phyloP scores from a whole-genome alignment of 2,888 invertebrate genomes.

The Phragmatobia fuliginosa region DNA sequence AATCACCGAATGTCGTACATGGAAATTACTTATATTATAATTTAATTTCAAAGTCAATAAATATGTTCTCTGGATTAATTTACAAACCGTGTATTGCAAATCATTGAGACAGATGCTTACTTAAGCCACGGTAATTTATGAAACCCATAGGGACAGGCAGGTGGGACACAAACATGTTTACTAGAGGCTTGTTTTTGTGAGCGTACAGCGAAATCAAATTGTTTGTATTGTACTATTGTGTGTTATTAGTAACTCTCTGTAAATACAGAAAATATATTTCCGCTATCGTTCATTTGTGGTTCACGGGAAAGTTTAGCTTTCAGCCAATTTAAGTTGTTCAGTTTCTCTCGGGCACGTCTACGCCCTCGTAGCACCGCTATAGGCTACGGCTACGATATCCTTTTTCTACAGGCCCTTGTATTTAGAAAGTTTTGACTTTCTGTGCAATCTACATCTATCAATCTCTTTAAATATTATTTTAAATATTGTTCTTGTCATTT shows the following conservation, averaged over 20 bases:
- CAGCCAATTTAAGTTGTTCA: constrained; percentile 69
- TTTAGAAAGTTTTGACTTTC: constrained; percentile 40
- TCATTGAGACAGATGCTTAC: constrained; percentile 27
- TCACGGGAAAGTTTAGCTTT: constrained; percentile 64
- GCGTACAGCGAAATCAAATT: constrained; percentile 60
- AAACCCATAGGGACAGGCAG: constrained; percentile 30
- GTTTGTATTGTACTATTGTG: constrained; percentile 59
- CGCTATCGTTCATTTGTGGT: constrained; percentile 56
- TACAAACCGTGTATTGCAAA: constrained; percentile 12
- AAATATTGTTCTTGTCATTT: background rate
- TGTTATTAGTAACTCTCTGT: constrained; percentile 60
- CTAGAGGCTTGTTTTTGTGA: constrained; percentile 47
- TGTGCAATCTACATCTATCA: constrained; percentile 30
- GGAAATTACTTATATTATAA: constrained; percentile 19
- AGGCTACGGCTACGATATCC: constrained; percentile 47
- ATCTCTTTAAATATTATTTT: background rate
- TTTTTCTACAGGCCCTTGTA: constrained; percentile 37
- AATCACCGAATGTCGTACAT: constrained; percentile 19
- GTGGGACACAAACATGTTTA: constrained; percentile 74
- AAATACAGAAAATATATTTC: constrained; percentile 60
- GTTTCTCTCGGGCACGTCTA: constrained; percentile 45
- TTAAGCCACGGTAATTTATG: constrained; percentile 33
- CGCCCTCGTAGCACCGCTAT: constrained; percentile 53
- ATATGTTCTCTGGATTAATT: constrained; percentile 31
- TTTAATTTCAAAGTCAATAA: constrained; percentile 26